Evolutionary conservation across 2,888 invertebrate species (phyloP).

Genomic region (Parnassius apollo): DNA sequence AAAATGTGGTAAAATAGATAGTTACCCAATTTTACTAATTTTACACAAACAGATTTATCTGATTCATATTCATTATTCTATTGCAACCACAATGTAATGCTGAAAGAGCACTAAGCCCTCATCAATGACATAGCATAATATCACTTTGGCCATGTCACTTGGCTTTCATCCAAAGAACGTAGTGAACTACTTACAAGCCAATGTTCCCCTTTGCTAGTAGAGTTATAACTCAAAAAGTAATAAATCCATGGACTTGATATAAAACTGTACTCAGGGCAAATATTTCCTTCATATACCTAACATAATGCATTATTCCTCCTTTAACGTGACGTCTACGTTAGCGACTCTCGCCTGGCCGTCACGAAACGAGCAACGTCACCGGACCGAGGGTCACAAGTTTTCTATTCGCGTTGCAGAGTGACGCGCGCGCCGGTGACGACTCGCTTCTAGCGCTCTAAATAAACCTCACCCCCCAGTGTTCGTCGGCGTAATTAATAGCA

Average conservation of each 20-base stretch:
- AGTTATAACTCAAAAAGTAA: slow-evolving; percentile 6
- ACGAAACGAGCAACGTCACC: slow-evolving; percentile 56
- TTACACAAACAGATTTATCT: too few species aligned
- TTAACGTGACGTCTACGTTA: not conserved
- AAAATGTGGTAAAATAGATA: too few species aligned
- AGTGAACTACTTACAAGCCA: slow-evolving; percentile 12
- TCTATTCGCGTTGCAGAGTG: slow-evolving; percentile 72
- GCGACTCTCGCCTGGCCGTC: slow-evolving; percentile 52
- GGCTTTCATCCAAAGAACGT: slow-evolving; percentile 17
- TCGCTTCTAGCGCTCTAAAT: slow-evolving; percentile 52
- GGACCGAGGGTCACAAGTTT: slow-evolving; percentile 67
- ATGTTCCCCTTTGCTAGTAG: slow-evolving; percentile 5
- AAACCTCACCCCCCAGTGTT: slow-evolving; percentile 41
- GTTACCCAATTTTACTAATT: too few species aligned
- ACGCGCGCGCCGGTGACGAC: slow-evolving; percentile 73
- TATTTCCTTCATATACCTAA: too few species aligned
- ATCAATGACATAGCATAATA: slow-evolving; percentile 25
- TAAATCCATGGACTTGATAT: not conserved
- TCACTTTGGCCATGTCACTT: slow-evolving; percentile 15
- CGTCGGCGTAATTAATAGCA: slow-evolving; percentile 58
- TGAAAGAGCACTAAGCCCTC: slow-evolving; percentile 17
- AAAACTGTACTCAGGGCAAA: too few species aligned
- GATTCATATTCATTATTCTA: too few species aligned
- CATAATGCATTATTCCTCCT: not conserved
- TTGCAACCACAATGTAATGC: slow-evolving; percentile 2